phyloP scores from a whole-genome alignment of 2,113 vertebrate genomes.

The Benitochromis conjunctus region DNA sequence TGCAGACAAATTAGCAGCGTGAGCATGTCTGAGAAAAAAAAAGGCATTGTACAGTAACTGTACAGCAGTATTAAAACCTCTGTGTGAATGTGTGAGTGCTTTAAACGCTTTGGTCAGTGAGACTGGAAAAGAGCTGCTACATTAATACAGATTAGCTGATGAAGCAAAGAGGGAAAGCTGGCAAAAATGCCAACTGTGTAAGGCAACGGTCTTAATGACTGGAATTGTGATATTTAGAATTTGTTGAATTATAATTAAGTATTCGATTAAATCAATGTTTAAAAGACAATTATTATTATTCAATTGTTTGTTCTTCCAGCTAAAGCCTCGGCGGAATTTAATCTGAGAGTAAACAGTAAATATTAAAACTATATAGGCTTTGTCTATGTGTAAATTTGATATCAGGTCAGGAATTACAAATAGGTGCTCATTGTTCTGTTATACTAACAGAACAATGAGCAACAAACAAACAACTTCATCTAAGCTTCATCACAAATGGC shows the following conservation, averaged over 20 bases:
- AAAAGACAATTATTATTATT: too few relatives aligned
- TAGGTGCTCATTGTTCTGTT: too few relatives aligned
- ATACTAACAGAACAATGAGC: too few relatives aligned
- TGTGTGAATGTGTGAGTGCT: background rate
- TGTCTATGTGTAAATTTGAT: background rate
- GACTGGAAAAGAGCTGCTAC: background rate
- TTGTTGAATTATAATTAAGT: background rate
- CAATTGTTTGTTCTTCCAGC: background rate
- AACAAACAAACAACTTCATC: too few relatives aligned
- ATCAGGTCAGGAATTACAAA: background rate
- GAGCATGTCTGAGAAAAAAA: background rate
- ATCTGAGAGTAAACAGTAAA: background rate
- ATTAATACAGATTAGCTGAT: background rate
- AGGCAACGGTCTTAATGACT: background rate
- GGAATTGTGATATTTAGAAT: background rate
- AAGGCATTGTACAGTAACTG: background rate
- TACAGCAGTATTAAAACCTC: background rate
- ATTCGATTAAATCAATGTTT: background rate
- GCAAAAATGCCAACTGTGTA: background rate
- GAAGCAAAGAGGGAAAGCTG: background rate
- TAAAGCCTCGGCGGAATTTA: accelerated
- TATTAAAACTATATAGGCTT: background rate
- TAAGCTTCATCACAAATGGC: too few relatives aligned
- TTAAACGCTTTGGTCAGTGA: background rate
- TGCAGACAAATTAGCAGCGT: background rate